Evolutionary conservation across 2,113 vertebrate genomes (phyloP).

Genomic region (Oncorhynchus keta): DNA sequence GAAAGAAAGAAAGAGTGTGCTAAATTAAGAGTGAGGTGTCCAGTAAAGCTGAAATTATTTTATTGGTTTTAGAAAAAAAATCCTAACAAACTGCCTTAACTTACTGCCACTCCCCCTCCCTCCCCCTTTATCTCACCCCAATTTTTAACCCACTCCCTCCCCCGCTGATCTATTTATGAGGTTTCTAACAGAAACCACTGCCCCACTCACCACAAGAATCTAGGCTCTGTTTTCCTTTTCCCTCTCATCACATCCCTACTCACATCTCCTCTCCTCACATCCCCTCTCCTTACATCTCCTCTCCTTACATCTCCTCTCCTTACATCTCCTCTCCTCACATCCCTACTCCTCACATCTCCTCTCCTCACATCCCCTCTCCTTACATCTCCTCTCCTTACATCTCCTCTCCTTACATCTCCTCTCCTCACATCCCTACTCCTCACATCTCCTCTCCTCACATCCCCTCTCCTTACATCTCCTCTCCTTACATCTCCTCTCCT

Average conservation of each 20-base stretch:
- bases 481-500: no score
- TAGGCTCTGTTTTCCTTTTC: conserved; percentile 71
- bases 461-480: no score
- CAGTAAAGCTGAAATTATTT: conserved; percentile 1
- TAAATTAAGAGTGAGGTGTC: background rate
- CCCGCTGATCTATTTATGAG: conserved; percentile 63
- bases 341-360: background rate
- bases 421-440: no score
- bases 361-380: no score
- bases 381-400: no score
- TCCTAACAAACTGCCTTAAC: background rate
- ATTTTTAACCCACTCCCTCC: conserved; percentile 25
- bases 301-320: background rate
- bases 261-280: conserved; percentile 23
- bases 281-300: background rate
- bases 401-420: no score
- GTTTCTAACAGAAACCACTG: conserved; percentile 60
- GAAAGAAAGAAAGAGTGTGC: background rate
- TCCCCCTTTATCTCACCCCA: no score
- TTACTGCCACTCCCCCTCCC: background rate
- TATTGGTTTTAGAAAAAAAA: background rate
- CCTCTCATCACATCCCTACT: conserved; percentile 44
- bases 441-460: no score
- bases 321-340: background rate
- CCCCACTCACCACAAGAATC: conserved; percentile 69